Evolutionary conservation across 2,888 invertebrate genomes (phyloP), one percentile per base, ranked within the genome.

Genomic region (Corythucha ciliata): DNA sequence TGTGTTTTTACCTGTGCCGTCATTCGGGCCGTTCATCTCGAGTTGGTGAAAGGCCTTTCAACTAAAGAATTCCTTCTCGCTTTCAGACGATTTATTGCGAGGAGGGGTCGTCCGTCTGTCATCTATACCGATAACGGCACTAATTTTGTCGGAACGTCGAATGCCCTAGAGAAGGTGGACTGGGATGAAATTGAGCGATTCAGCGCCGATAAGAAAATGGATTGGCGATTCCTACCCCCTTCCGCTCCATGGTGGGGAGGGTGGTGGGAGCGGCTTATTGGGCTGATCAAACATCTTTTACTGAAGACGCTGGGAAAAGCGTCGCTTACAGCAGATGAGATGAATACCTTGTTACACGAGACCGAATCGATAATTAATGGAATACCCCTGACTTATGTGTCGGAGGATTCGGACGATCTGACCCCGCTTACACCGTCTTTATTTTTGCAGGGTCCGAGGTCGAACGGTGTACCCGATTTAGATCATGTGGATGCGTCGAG

Each of bases 81-180:
- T 5, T 52, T 69, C 7, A 42, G 63, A 25, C 51, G 66, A 41
- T 68, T 69, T 47, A 57, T 66, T n/a, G 59, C 63, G 2, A 50
- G 65, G 33, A 50, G 64, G 24, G 65, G 68, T 66, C 62, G 40
- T 62, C 62, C 60, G 2, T 54, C 53, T 12, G 55, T 57, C 14
- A 59, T 63, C 5, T 60, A 57, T 32, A 58, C 59, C 18, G 69
- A 71, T 48, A 69, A 69, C 49, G 67, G 66, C 0, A 63, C 63
- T 0, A 68, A 68, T 56, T 70, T 70, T 57, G 54, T 61, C 1
- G 64, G 67, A 1, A 57, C 64, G 0, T 56, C 57, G 5, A 68
- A 64, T 56, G 64, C 71, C 12, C 71, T 73, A 57, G 69, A 70
- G 56, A 71, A 73, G 63, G 69, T 74, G 1, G 71, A 74, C 55